A percentile compares a stretch with the other conserved stretches of the same genome.
phyloP scores from a whole-genome alignment of 2,888 invertebrate genomes.

The Biston stratarius region DNA sequence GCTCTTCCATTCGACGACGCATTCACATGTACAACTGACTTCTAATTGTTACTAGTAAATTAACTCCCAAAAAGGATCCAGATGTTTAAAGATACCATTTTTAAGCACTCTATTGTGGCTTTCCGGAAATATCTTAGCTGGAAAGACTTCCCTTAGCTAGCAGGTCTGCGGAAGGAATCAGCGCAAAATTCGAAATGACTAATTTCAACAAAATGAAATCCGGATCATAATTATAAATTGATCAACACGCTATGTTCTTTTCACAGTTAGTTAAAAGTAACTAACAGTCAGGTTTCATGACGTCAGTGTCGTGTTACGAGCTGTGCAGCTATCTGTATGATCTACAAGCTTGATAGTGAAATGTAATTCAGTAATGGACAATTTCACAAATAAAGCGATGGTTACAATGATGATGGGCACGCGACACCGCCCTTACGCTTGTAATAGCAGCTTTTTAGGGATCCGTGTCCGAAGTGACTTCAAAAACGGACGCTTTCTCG shows the following conservation, averaged over 20 bases:
- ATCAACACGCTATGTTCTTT: constrained; percentile 14
- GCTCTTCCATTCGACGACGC: too few relatives aligned
- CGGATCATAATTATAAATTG: too few relatives aligned
- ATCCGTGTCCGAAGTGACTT: not conserved
- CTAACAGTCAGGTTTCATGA: constrained; percentile 48
- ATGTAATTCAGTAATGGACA: constrained; percentile 67
- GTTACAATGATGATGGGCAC: constrained; percentile 64
- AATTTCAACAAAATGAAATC: too few relatives aligned
- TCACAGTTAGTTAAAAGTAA: constrained; percentile 47
- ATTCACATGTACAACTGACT: too few relatives aligned
- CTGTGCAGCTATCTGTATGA: constrained; percentile 54
- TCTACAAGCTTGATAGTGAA: constrained; percentile 62
- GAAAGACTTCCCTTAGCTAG: too few relatives aligned
- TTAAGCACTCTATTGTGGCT: too few relatives aligned
- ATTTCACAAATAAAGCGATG: constrained; percentile 57
- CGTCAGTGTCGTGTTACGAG: constrained; percentile 42
- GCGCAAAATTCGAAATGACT: not conserved
- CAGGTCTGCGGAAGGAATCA: not conserved
- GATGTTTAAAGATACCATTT: too few relatives aligned
- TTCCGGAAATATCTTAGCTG: too few relatives aligned
- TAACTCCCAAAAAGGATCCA: too few relatives aligned
- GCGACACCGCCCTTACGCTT: constrained; percentile 50
- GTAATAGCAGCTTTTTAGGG: constrained; percentile 37
- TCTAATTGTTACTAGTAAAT: too few relatives aligned
- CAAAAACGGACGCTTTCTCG: not conserved